Percentiles rank a stretch among this genome's conserved stretches.
phyloP scores from a whole-genome alignment of 2,888 invertebrate species.

The Lomographa bimaculata region DNA sequence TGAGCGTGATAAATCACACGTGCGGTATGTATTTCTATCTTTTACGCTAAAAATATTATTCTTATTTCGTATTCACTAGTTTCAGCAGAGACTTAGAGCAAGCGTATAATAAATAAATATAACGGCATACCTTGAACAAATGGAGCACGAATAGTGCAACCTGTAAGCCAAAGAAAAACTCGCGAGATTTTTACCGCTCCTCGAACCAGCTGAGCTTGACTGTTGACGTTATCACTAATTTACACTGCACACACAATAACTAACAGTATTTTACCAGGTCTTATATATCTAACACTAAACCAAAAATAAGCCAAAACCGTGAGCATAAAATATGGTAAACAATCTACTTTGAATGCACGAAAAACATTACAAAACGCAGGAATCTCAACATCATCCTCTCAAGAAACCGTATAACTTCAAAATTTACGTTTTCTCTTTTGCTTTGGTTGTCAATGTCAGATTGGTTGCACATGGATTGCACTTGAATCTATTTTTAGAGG shows the following conservation, averaged over 20 bases:
- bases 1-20: slow-evolving; percentile 21
- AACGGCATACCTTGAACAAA: slow-evolving; percentile 79
- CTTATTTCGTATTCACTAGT: too few species aligned
- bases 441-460: slow-evolving; percentile 2
- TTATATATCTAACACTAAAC: background rate
- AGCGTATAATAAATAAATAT: slow-evolving; percentile 43
- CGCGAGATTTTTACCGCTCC: slow-evolving; percentile 79
- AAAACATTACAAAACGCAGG: slow-evolving; percentile 20
- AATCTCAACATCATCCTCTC: slow-evolving; percentile 10
- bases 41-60: too few species aligned
- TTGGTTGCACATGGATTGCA: background rate
- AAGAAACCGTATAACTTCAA: slow-evolving; percentile 24
- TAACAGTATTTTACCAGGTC: slow-evolving; percentile 4
- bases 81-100: slow-evolving; percentile 1
- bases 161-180: slow-evolving; percentile 69
- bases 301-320: slow-evolving; percentile 2
- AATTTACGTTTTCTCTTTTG: background rate
- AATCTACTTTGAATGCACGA: slow-evolving; percentile 7
- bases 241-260: slow-evolving; percentile 22
- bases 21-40: too few species aligned
- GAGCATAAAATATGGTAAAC: slow-evolving; percentile 4
- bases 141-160: slow-evolving; percentile 75
- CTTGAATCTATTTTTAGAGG: background rate
- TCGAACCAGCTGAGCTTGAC: slow-evolving; percentile 80
- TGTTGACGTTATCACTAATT: slow-evolving; percentile 65